A percentile compares a stretch with the other conserved stretches of the same genome.
phyloP scores from a whole-genome alignment of 1,140 invertebrate species.

The Nebria ingens region DNA sequence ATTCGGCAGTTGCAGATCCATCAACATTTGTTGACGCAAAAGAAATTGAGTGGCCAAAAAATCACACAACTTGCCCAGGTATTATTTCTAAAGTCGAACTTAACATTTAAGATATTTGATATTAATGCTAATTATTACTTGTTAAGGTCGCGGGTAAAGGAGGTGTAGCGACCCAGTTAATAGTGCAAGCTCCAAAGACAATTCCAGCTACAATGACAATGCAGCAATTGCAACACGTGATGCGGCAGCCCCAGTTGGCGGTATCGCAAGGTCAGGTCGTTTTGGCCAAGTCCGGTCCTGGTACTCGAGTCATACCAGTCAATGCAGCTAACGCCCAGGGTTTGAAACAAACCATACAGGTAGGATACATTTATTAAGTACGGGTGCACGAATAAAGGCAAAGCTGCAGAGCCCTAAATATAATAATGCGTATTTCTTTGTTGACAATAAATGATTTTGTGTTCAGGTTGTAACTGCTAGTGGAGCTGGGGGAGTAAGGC shows the following conservation, averaged over 20 bases:
- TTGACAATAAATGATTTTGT: neutral
- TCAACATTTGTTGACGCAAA: slow-evolving; percentile 50
- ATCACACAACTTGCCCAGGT: slow-evolving; percentile 48
- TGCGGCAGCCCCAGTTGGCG: slow-evolving; percentile 47
- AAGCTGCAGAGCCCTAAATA: too few species aligned
- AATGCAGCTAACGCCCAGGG: slow-evolving; percentile 25
- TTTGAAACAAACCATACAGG: slow-evolving; percentile 32
- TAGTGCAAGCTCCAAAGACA: slow-evolving; percentile 53
- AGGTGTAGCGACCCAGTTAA: slow-evolving; percentile 46
- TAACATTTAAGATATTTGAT: neutral
- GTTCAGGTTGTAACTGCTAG: slow-evolving; percentile 39
- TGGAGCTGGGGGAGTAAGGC: slow-evolving; percentile 37
- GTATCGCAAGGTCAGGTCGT: slow-evolving; percentile 29
- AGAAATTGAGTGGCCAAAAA: slow-evolving; percentile 48
- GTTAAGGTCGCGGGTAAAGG: slow-evolving; percentile 30
- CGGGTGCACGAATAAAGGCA: neutral
- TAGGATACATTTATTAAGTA: slow-evolving; percentile 13
- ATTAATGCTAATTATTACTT: neutral
- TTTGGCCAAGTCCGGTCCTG: slow-evolving; percentile 26
- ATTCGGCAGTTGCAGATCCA: slow-evolving; percentile 58
- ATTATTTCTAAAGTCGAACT: slow-evolving; percentile 14
- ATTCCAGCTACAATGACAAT: slow-evolving; percentile 55
- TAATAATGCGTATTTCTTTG: too few species aligned
- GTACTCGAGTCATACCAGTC: slow-evolving; percentile 28
- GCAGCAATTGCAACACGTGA: slow-evolving; percentile 68